phyloP scores from a whole-genome alignment of 2,113 vertebrate genomes.

The Uropsilus gracilis region DNA sequence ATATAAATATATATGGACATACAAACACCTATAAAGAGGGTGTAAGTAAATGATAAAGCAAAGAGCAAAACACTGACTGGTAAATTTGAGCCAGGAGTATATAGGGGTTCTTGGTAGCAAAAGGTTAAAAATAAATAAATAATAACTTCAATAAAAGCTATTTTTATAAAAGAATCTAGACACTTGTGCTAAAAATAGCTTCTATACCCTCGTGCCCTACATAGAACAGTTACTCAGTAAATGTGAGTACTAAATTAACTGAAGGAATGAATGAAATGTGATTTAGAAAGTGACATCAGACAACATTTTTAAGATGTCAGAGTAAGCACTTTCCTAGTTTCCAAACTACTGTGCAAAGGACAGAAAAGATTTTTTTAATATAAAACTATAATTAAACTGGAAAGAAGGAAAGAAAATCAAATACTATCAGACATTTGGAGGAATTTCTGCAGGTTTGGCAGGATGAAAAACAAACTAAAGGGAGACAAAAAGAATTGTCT shows the following conservation, averaged over 20 bases:
- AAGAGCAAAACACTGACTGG: neutral
- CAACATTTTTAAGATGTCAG: neutral
- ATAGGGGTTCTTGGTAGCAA: neutral
- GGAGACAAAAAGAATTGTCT: neutral
- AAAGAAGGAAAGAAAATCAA: neutral
- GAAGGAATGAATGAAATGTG: neutral
- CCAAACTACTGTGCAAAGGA: slow-evolving; percentile 23
- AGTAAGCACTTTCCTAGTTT: slow-evolving; percentile 10
- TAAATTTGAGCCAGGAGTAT: neutral
- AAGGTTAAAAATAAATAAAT: slow-evolving; percentile 24
- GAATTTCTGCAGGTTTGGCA: neutral
- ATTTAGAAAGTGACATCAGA: neutral
- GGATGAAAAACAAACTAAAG: neutral
- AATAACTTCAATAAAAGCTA: neutral
- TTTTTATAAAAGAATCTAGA: neutral
- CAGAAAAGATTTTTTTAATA: neutral
- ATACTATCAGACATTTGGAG: neutral
- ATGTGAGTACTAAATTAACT: neutral
- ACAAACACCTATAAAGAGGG: neutral
- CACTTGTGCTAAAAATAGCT: neutral
- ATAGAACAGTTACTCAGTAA: neutral
- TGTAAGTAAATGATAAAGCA: neutral
- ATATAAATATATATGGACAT: neutral
- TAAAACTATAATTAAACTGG: slow-evolving; percentile 1
- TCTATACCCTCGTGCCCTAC: neutral